Percentiles rank a stretch among this genome's conserved stretches.
Conservation (phyloP, 2,113 vertebrate species). For the Etia nguti region DNA sequence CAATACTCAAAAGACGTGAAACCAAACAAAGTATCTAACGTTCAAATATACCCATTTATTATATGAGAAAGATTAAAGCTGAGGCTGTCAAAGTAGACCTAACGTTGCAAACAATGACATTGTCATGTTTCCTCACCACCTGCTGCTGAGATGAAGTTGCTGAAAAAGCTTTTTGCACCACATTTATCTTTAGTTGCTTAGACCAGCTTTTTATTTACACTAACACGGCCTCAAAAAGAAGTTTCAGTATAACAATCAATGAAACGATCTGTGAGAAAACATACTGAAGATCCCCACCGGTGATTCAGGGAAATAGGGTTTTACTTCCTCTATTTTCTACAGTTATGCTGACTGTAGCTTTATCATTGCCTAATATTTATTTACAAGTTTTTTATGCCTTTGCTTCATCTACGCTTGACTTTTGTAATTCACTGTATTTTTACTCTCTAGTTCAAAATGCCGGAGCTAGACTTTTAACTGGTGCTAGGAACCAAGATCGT, state of each 20-base stretch:
- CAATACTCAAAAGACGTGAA: neutral
- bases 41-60: neutral
- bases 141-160: neutral
- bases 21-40: neutral
- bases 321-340: neutral
- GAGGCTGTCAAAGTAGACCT: neutral
- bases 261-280: neutral
- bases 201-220: neutral
- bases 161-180: neutral
- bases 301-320: neutral
- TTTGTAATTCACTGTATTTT: neutral
- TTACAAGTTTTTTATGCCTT: neutral
- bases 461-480: neutral
- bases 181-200: neutral
- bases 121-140: neutral
- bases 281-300: neutral
- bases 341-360: neutral
- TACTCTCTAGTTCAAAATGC: neutral
- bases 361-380: neutral
- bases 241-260: neutral
- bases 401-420: neutral
- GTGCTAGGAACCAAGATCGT: neutral
- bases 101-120: neutral
- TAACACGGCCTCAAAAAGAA: neutral
- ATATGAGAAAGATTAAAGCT: neutral